phyloP scores from a whole-genome alignment of 2,797 vertebrate genomes.

The Apodemus agrarius region DNA sequence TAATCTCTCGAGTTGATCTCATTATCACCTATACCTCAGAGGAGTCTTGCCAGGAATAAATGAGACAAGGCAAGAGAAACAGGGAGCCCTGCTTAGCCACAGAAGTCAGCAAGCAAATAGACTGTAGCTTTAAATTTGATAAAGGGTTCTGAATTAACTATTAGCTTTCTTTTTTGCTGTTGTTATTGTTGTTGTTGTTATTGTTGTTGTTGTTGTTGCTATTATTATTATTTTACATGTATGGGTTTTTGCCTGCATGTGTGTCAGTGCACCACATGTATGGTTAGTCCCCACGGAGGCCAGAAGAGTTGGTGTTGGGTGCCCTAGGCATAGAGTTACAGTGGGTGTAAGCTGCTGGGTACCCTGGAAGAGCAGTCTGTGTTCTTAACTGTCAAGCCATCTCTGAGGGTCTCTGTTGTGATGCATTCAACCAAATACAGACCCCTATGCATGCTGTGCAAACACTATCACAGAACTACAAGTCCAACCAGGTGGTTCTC shows the following conservation, averaged over 20 bases:
- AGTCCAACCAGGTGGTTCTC: not conserved
- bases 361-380: not conserved
- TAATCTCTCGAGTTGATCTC: conserved; percentile 12
- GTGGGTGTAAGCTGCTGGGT: not conserved
- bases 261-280: not conserved
- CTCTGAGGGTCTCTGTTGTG: not conserved
- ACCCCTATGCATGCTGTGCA: not conserved
- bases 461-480: not conserved
- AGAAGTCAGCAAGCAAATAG: not conserved
- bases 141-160: not conserved
- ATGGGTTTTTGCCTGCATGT: too few relatives aligned
- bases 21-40: not conserved
- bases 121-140: not conserved
- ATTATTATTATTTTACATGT: not conserved
- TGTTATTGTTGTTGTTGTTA: not conserved
- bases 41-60: not conserved
- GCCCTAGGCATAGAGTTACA: not conserved
- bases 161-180: not conserved
- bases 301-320: not conserved
- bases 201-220: not conserved
- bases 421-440: not conserved
- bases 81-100: not conserved
- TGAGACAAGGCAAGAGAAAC: not conserved
- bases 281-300: not conserved
- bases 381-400: not conserved